Percentiles rank a stretch among this genome's conserved stretches.
phyloP scores from a whole-genome alignment of 2,113 vertebrate species.

The Xenopus borealis region DNA sequence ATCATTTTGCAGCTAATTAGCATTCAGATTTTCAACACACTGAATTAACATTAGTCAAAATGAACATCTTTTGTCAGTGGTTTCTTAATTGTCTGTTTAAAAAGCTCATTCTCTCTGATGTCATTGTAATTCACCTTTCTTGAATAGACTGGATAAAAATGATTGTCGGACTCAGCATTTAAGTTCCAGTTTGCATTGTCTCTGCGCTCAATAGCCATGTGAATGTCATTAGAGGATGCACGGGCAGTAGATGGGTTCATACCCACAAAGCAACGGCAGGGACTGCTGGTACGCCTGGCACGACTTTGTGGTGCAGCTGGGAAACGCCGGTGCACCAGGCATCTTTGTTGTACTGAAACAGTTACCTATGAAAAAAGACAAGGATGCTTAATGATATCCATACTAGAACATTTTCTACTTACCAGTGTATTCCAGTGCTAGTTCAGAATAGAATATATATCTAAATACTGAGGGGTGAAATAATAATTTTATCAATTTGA shows the following conservation, averaged over 20 bases:
- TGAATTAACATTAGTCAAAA: constrained; percentile 60
- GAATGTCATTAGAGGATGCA: constrained; percentile 83
- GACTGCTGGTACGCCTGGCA: constrained; percentile 72
- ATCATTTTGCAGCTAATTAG: neutral
- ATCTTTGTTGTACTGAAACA: constrained; percentile 78
- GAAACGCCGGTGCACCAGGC: constrained; percentile 91
- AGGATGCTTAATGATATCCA: neutral
- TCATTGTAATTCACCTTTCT: constrained; percentile 53
- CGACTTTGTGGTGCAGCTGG: constrained; percentile 84
- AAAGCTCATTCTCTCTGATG: constrained; percentile 52
- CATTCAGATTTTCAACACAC: neutral
- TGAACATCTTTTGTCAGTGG: constrained; percentile 61
- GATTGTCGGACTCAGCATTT: constrained; percentile 42
- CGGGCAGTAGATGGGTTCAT: constrained; percentile 77
- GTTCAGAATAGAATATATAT: too few species aligned
- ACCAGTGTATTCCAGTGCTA: too few species aligned
- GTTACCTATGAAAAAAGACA: constrained; percentile 63
- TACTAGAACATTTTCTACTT: too few species aligned
- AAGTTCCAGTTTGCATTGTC: constrained; percentile 63
- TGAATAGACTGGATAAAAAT: constrained; percentile 29
- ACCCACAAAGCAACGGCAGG: constrained; percentile 81
- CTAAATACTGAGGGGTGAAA: too few species aligned
- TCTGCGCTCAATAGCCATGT: constrained; percentile 48
- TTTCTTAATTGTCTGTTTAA: constrained; percentile 48
- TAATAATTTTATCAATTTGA: too few species aligned